phyloP scores from a whole-genome alignment of 2,888 invertebrate genomes.

The Diaphora mendica region DNA sequence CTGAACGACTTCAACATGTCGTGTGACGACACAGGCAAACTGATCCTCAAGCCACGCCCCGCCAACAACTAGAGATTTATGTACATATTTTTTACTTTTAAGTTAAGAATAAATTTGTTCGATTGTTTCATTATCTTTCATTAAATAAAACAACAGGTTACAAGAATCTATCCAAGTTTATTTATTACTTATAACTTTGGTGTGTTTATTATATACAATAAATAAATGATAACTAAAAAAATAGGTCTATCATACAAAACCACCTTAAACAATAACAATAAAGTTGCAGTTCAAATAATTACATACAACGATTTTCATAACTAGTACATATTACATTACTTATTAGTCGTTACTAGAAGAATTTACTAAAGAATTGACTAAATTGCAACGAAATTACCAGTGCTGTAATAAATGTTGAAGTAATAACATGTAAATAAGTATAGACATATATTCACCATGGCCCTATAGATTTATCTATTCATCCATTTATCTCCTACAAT shows the following conservation, averaged over 20 bases:
- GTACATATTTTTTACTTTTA: conserved; percentile 60
- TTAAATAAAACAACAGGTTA: conserved; percentile 69
- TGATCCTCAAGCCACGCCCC: conserved; percentile 96
- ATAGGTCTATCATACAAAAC: conserved; percentile 74
- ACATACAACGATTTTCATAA: conserved; percentile 56
- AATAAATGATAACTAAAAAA: conserved; percentile 78
- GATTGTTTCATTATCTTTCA: conserved; percentile 32
- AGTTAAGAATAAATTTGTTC: conserved; percentile 71
- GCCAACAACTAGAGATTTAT: conserved; percentile 65
- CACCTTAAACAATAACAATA: conserved; percentile 64
- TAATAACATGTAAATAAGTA: conserved; percentile 39
- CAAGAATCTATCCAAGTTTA: conserved; percentile 83
- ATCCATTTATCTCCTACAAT: conserved; percentile 39
- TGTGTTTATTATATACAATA: conserved; percentile 85
- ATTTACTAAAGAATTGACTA: conserved; percentile 69
- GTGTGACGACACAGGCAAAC: conserved; percentile 98
- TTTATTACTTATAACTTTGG: conserved; percentile 85
- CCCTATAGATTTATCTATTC: conserved; percentile 23
- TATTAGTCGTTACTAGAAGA: conserved; percentile 49
- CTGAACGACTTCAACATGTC: conserved; percentile 99
- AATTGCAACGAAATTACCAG: conserved; percentile 56
- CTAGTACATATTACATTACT: conserved; percentile 40
- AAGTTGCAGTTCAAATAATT: conserved; percentile 55
- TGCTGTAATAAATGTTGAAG: conserved; percentile 40
- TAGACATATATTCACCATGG: conserved; percentile 37